phyloP scores from a whole-genome alignment of 2,888 invertebrate genomes.

The Caenorhabditis sp. region DNA sequence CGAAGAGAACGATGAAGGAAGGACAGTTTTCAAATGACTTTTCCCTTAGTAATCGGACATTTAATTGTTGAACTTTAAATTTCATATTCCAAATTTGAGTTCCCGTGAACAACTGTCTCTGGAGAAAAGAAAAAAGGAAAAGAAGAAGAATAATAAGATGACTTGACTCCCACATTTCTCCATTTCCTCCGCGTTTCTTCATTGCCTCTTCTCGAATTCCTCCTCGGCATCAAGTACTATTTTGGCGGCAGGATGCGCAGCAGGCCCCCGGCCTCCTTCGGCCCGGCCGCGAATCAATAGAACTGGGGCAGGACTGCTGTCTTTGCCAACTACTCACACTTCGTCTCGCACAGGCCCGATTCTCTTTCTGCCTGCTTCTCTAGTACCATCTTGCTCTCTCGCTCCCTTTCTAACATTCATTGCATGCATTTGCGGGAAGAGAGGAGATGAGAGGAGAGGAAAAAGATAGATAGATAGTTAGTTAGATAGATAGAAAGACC shows the following conservation, averaged over 20 bases:
- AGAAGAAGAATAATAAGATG: no score
- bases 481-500: neutral
- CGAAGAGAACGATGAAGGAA: neutral
- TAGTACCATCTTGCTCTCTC: no score
- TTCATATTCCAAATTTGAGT: no score
- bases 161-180: conserved; percentile 12
- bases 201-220: conserved; percentile 2
- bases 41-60: no score
- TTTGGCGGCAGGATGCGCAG: conserved; percentile 34
- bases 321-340: conserved; percentile 40
- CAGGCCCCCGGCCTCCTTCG: conserved; percentile 19
- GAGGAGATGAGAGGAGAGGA: neutral
- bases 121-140: no score
- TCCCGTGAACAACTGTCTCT: conserved; percentile 8
- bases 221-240: neutral
- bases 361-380: conserved; percentile 5
- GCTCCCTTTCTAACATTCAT: no score
- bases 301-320: conserved; percentile 26
- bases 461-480: neutral
- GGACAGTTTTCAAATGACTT: no score
- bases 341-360: neutral
- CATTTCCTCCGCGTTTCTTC: neutral
- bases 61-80: no score
- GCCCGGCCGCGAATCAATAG: conserved; percentile 43
- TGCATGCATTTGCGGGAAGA: conserved; percentile 48